These are phyloP conservation scores for Thryonomys swinderianus DNA, from an alignment of 2,113 vertebrate genomes.

Conservation along the genomic window DNA sequence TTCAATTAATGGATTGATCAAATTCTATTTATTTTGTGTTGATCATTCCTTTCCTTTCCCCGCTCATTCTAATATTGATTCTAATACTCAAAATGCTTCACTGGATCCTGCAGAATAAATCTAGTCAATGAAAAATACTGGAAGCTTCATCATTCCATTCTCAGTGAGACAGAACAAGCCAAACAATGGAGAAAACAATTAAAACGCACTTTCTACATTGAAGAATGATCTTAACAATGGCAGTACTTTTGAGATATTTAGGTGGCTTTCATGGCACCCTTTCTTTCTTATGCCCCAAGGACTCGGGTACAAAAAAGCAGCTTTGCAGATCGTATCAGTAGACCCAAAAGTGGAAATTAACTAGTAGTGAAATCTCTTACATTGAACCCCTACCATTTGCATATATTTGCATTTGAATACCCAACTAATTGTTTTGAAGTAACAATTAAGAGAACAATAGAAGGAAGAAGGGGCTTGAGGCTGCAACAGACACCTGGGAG, in stretches of 20 bases:
- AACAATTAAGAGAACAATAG: slow-evolving; percentile 91
- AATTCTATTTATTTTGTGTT: slow-evolving; percentile 78
- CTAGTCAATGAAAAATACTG: slow-evolving; percentile 67
- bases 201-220: slow-evolving; percentile 72
- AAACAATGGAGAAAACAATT: slow-evolving; percentile 69
- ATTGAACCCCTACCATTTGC: slow-evolving; percentile 85
- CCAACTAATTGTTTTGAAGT: slow-evolving; percentile 90
- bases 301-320: slow-evolving; percentile 79
- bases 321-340: slow-evolving; percentile 86
- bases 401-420: slow-evolving; percentile 90
- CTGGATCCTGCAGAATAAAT: slow-evolving; percentile 54
- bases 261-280: slow-evolving; percentile 72
- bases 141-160: slow-evolving; percentile 54
- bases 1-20: slow-evolving; percentile 34
- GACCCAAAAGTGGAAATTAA: slow-evolving; percentile 89
- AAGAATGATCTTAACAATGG: slow-evolving; percentile 80
- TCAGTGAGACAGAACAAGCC: neutral
- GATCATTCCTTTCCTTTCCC: slow-evolving; percentile 54
- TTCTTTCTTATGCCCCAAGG: slow-evolving; percentile 84
- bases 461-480: slow-evolving; percentile 86
- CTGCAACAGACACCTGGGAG: slow-evolving; percentile 89
- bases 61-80: slow-evolving; percentile 64
- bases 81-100: slow-evolving; percentile 54
- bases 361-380: slow-evolving; percentile 84
- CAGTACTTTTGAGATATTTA: slow-evolving; percentile 79